phyloP scores from a whole-genome alignment of 2,888 invertebrate genomes.

The Odontothrips loti region DNA sequence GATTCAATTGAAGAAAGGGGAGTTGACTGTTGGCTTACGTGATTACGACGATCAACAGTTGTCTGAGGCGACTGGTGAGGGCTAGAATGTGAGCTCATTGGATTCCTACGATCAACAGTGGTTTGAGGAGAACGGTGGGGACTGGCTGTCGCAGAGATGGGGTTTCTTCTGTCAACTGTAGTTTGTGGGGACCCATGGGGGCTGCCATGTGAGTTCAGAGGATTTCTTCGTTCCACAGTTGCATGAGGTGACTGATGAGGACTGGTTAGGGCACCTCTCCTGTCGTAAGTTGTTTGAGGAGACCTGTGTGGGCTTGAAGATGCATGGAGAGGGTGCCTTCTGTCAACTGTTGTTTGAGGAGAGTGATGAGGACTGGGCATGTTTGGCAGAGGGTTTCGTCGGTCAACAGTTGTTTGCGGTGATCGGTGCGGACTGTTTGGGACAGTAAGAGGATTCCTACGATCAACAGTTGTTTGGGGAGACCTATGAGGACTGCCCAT shows the following conservation, averaged over 20 bases:
- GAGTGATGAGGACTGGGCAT: not conserved
- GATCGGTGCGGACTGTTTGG: not conserved
- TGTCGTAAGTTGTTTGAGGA: not conserved
- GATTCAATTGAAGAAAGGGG: not conserved
- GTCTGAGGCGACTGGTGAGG: not conserved
- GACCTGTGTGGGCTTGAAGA: conserved; percentile 1
- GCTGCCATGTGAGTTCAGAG: not conserved
- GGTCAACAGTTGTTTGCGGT: conserved; percentile 2
- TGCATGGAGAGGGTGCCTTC: not conserved
- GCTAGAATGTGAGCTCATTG: not conserved
- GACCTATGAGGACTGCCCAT: not conserved
- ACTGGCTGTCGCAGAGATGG: not conserved
- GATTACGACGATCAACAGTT: not conserved
- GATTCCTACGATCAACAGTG: not conserved
- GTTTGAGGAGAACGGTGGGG: not conserved
- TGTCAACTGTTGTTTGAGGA: not conserved
- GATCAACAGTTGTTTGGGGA: conserved; percentile 14
- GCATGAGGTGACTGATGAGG: conserved; percentile 10
- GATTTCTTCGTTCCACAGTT: not conserved
- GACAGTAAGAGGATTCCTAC: not conserved
- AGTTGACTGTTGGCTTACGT: not conserved
- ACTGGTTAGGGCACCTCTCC: not conserved
- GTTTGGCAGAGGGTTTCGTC: not conserved
- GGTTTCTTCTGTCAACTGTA: not conserved
- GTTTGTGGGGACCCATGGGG: not conserved